These are phyloP conservation scores for Xestia ashworthii DNA, from an alignment of 2,888 invertebrate genomes.

Conservation along the genomic window DNA sequence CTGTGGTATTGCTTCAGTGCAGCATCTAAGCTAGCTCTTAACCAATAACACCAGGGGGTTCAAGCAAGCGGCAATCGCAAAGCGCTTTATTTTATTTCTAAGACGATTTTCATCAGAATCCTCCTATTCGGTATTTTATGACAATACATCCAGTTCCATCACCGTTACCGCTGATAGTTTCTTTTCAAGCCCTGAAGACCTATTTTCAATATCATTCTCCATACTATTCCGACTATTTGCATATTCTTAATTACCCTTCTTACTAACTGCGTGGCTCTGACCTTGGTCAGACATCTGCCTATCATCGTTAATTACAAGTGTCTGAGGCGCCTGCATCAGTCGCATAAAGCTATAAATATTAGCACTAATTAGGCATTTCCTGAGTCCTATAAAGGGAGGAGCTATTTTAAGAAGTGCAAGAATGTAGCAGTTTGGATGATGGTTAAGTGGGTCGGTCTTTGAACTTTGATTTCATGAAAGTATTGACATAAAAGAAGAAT, in stretches of 20 bases:
- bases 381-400: slow-evolving; percentile 53
- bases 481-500: no score
- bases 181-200: background rate
- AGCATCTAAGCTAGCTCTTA: background rate
- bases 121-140: no score
- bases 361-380: slow-evolving; percentile 67
- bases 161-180: background rate
- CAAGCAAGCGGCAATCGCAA: background rate
- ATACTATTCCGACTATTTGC: background rate
- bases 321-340: slow-evolving; percentile 44
- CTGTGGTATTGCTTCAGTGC: background rate
- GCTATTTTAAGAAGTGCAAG: slow-evolving; percentile 60
- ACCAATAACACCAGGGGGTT: background rate
- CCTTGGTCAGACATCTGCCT: slow-evolving; percentile 58
- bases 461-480: no score
- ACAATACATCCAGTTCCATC: background rate
- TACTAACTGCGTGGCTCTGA: slow-evolving; percentile 47
- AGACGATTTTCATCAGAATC: background rate
- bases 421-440: slow-evolving; percentile 34
- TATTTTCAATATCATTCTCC: background rate
- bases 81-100: background rate
- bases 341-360: slow-evolving; percentile 49
- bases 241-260: slow-evolving; percentile 10
- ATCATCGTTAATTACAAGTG: slow-evolving; percentile 41
- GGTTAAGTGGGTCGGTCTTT: slow-evolving; percentile 41